Evolutionary conservation across 2,888 invertebrate genomes (phyloP).

Genomic region (Harpalus rubripes): DNA sequence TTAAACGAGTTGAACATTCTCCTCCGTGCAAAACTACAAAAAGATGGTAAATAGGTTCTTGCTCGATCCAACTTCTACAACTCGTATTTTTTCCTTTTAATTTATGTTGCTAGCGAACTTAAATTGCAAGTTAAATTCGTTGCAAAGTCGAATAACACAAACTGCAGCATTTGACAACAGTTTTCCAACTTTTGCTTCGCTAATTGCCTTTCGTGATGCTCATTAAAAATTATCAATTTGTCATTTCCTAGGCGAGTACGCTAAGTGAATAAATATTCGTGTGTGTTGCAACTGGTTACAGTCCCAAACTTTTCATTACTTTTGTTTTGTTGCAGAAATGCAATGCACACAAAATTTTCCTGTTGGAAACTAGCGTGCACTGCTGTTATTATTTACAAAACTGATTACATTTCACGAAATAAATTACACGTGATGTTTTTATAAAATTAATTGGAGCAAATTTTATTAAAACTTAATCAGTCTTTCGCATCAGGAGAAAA

Average conservation of each 20-base stretch:
- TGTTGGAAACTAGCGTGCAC: not conserved
- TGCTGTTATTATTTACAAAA: not conserved
- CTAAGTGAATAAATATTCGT: not conserved
- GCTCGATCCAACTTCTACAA: conserved; percentile 42
- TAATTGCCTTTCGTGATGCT: conserved; percentile 19
- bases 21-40: conserved; percentile 71
- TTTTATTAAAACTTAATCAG: not conserved
- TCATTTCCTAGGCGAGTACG: not conserved
- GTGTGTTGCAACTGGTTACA: too few species aligned
- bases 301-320: not conserved
- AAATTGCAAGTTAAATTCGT: conserved; percentile 61
- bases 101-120: conserved; percentile 56
- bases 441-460: not conserved
- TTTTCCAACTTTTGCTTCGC: conserved; percentile 12
- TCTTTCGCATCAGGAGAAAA: not conserved
- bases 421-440: not conserved
- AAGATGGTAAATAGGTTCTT: conserved; percentile 65
- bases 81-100: conserved; percentile 51
- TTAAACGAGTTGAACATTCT: conserved; percentile 74
- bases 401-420: not conserved
- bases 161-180: conserved; percentile 52
- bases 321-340: not conserved
- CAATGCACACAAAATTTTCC: not conserved
- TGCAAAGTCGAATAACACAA: conserved; percentile 51
- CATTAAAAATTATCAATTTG: conserved; percentile 45